A percentile compares a stretch with the other conserved stretches of the same genome.
Conservation (phyloP, 2,113 vertebrate species). For the Ophthalmolycus amberensis region DNA sequence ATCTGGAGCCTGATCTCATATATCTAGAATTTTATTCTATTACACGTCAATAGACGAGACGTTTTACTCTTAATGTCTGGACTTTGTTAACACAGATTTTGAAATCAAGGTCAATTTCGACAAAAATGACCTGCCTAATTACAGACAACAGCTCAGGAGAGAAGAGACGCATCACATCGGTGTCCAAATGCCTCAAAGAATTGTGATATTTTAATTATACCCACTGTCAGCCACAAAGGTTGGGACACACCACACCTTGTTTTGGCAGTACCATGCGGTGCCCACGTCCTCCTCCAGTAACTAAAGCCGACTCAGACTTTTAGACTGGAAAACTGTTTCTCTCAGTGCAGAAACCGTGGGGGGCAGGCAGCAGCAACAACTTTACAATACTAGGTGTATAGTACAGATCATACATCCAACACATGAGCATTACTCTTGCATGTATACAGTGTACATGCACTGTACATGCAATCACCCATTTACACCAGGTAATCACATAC, state of each 20-base stretch:
- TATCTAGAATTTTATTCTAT: constrained; percentile 18
- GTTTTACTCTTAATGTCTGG: not conserved
- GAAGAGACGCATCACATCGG: not conserved
- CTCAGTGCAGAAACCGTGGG: constrained; percentile 35
- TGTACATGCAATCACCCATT: not conserved
- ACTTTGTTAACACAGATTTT: constrained; percentile 9
- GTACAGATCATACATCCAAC: constrained; percentile 18
- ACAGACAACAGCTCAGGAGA: constrained; percentile 7
- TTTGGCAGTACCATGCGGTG: constrained; percentile 26
- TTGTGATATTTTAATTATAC: constrained; percentile 22
- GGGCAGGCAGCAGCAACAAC: constrained; percentile 16
- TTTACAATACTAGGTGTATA: constrained; percentile 9
- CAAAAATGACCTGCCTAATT: not conserved
- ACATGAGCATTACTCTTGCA: not conserved
- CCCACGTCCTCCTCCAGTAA: constrained; percentile 30
- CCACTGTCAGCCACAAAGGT: constrained; percentile 24
- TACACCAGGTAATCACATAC: not conserved
- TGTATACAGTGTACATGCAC: not conserved
- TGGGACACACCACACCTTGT: constrained; percentile 28
- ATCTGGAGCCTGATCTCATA: constrained; percentile 34
- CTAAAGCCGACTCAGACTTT: constrained; percentile 10
- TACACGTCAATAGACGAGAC: not conserved
- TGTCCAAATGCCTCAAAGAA: constrained; percentile 9
- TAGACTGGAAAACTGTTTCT: constrained; percentile 25
- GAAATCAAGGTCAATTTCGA: not conserved